Conservation (phyloP, 1,140 invertebrate genomes). For the Berghia stephanieae region DNA sequence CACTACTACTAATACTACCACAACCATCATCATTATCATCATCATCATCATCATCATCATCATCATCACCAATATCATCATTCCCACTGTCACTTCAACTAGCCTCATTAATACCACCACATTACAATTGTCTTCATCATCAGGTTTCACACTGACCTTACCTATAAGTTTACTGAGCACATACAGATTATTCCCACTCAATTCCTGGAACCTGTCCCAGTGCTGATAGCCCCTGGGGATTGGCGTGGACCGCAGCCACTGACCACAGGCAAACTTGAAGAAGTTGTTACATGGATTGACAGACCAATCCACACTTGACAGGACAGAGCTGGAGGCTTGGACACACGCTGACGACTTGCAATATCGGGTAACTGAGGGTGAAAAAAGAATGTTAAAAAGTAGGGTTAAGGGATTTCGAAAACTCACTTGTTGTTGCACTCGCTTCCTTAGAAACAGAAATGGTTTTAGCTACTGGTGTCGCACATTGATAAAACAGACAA, state of each 20-base stretch:
- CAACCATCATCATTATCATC: too few species aligned
- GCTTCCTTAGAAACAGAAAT: too few species aligned
- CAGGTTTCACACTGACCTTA: slow-evolving; percentile 28
- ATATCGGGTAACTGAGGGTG: slow-evolving; percentile 41
- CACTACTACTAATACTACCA: too few species aligned
- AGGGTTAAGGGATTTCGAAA: too few species aligned
- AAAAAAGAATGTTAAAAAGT: too few species aligned
- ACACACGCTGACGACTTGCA: slow-evolving; percentile 58
- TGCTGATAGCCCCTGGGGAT: slow-evolving; percentile 58
- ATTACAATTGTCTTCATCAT: background rate
- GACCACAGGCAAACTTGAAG: slow-evolving; percentile 72
- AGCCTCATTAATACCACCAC: background rate
- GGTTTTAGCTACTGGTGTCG: too few species aligned
- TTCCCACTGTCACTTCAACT: background rate
- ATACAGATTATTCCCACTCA: slow-evolving; percentile 57
- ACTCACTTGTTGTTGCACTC: too few species aligned
- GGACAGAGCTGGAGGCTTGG: slow-evolving; percentile 57
- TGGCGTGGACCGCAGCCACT: slow-evolving; percentile 67
- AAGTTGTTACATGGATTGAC: slow-evolving; percentile 72
- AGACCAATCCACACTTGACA: slow-evolving; percentile 68
- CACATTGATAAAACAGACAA: too few species aligned
- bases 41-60: too few species aligned
- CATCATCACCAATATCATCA: too few species aligned
- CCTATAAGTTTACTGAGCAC: slow-evolving; percentile 55
- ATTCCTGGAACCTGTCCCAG: slow-evolving; percentile 59